Base-by-base conservation (phyloP, 2,888 invertebrate species). In the Bhutanitis thaidina region DNA sequence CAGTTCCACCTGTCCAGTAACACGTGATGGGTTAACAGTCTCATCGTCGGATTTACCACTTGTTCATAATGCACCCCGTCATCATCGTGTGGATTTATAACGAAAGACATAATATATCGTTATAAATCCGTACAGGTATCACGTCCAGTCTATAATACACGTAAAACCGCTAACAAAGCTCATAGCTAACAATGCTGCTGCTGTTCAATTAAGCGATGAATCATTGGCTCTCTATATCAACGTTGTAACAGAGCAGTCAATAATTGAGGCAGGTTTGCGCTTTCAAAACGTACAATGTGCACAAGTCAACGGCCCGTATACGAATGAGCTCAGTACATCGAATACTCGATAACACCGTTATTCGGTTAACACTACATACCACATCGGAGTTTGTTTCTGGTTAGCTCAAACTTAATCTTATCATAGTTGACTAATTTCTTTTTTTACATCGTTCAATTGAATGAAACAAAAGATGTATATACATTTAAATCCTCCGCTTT, bases 301-400 rank as follows among this genome's bases (percentile, higher is more conserved):
- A 44, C 27, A 44, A 15, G 29, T 36, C 44, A 44, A 36, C 27
- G 36, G 27, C 25, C 15, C 36, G 7, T 35, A 36, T 44, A 29
- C 27, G 36, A 27, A 10, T 36, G 25, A 7, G 10, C 14, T 44
- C n/a, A n/a, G 27, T 29, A 10, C 27, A 36, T 44, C 13, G 27
- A 25, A 27, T 14, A 14, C 14, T 36, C 44, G 27, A 29, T 44
- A 44, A 40, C 15, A 15, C 9, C 20, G 20, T 37, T 1, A 1
- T 1, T 8, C 10, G 40, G 10, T 37, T 40, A 13, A 29, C 14
- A 40, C 14, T 36, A 36, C 10, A 14, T n/a, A 44, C 3, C 7
- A 7, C n/a, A 36, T 25, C 10, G 8, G 7, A 7, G 5, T 43
- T 43, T 34, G 1, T 34, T 13, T 43, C 10, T n/a, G 12, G 15